Evolutionary conservation across 2,797 vertebrate species (phyloP).

Genomic region (Coccyzus lansbergi): DNA sequence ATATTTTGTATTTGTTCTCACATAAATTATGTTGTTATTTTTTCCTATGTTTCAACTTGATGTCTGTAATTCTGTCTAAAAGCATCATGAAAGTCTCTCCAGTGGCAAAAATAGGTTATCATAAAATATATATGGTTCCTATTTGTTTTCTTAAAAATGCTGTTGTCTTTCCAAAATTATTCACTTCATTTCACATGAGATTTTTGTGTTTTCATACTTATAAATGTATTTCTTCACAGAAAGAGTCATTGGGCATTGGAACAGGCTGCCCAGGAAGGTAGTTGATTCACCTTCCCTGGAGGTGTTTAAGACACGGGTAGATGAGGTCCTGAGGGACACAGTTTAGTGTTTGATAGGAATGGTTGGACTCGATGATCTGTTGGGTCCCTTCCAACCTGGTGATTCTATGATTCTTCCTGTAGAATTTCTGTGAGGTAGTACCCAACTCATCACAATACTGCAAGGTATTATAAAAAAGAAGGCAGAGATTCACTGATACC

Average conservation of each 20-base stretch:
- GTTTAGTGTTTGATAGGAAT: too few species aligned
- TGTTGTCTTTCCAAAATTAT: background rate
- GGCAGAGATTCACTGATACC: background rate
- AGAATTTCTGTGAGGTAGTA: background rate
- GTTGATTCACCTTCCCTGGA: too few species aligned
- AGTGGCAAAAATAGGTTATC: background rate
- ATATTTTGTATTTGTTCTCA: background rate
- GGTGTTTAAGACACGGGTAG: too few species aligned
- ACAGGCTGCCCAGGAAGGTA: too few species aligned
- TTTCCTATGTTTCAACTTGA: background rate
- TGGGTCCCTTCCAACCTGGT: too few species aligned
- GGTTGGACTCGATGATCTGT: too few species aligned
- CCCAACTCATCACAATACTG: background rate
- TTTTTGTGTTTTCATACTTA: background rate
- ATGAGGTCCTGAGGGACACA: too few species aligned
- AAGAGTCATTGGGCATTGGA: too few species aligned
- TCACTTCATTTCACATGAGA: background rate
- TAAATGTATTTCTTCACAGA: background rate
- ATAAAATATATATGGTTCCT: background rate
- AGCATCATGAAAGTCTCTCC: background rate
- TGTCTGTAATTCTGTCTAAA: background rate
- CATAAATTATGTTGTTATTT: background rate
- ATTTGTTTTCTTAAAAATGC: background rate
- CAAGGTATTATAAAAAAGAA: background rate
- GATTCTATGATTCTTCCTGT: too few species aligned